A percentile compares a stretch with the other conserved stretches of the same genome.
phyloP scores from a whole-genome alignment of 2,797 vertebrate species.

The Thripadectes ignobilis region DNA sequence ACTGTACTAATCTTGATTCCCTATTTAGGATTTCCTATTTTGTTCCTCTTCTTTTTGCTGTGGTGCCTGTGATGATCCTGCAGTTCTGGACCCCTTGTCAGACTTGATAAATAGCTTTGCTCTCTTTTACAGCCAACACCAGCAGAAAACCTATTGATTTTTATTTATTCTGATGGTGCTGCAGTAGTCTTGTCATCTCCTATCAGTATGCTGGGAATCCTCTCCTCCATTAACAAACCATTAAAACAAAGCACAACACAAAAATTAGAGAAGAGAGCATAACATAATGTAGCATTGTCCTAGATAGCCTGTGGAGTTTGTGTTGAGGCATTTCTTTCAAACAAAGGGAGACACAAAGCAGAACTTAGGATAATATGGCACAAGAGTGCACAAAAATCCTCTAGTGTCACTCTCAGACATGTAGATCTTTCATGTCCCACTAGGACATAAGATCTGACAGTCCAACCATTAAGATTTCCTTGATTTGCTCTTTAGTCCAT shows the following conservation, averaged over 20 bases:
- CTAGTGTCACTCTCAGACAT: neutral
- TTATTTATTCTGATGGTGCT: constrained; percentile 77
- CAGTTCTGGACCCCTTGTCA: constrained; percentile 59
- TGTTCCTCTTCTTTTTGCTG: neutral
- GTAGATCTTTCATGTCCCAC: neutral
- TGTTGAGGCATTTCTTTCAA: constrained; percentile 9
- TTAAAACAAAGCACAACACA: constrained; percentile 24
- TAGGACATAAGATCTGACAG: neutral
- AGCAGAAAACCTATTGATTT: constrained; percentile 80
- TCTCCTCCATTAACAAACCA: constrained; percentile 15
- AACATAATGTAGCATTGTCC: neutral
- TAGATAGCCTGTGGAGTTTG: neutral
- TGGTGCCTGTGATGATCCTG: constrained; percentile 54
- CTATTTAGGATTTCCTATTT: constrained; percentile 50
- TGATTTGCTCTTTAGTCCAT: neutral
- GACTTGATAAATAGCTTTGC: constrained; percentile 68
- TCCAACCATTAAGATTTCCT: neutral
- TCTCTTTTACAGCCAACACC: constrained; percentile 59
- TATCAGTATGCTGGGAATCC: constrained; percentile 59
- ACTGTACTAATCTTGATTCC: constrained; percentile 27
- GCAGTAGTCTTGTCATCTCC: constrained; percentile 79
- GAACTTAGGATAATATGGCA: neutral
- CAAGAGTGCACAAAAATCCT: neutral
- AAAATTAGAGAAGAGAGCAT: constrained; percentile 34
- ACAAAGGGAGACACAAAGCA: neutral